phyloP scores from a whole-genome alignment of 2,797 vertebrate species.

The Rhincodon typus region DNA sequence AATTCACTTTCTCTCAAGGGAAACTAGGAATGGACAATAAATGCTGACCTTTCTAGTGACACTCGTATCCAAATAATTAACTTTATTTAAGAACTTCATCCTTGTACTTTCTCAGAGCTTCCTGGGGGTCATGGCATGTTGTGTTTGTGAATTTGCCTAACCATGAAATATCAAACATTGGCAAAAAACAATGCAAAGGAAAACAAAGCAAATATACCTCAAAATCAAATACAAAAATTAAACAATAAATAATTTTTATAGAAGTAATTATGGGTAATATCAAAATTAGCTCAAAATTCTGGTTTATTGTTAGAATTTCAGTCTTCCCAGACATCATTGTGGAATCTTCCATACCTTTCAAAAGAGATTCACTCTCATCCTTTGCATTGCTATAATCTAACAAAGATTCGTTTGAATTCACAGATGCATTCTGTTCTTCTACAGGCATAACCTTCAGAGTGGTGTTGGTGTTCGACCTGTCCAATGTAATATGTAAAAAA shows the following conservation, averaged over 20 bases:
- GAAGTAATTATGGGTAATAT: background rate
- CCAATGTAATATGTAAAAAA: background rate
- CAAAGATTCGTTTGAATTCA: conserved; percentile 19
- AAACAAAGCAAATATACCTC: background rate
- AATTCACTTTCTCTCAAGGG: background rate
- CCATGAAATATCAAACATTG: background rate
- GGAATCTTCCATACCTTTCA: conserved; percentile 24
- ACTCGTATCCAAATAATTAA: background rate
- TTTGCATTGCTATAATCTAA: conserved; percentile 20
- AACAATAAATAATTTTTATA: background rate
- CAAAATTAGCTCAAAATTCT: background rate
- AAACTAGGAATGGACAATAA: background rate
- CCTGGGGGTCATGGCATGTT: background rate
- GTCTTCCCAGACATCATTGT: background rate
- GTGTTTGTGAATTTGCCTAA: background rate
- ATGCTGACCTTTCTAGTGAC: background rate
- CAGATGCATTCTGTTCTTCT: conserved; percentile 29
- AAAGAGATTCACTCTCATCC: conserved; percentile 34
- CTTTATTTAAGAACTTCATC: background rate
- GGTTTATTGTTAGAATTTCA: background rate
- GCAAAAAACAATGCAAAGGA: background rate
- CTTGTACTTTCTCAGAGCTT: background rate
- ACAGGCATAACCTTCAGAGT: background rate
- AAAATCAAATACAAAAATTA: background rate
- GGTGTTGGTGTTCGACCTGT: background rate